Base-by-base conservation (phyloP, 2,888 invertebrate species). In the Ectropis crepuscularia region DNA sequence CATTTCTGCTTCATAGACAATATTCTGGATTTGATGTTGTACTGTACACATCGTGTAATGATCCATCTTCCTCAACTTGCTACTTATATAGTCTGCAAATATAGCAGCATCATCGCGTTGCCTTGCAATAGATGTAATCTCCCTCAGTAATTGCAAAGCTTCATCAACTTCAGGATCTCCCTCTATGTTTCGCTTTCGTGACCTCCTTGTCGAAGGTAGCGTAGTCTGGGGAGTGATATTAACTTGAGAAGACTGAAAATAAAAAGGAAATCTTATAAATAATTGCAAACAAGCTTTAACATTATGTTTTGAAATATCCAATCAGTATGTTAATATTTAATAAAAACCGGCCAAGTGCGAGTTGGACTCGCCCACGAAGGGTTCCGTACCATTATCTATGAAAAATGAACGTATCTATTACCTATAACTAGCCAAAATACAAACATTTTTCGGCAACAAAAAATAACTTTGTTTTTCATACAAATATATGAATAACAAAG, bases 61-160 rank as follows among this genome's bases (percentile, higher is more conserved):
- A 63, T 69, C 71, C 71, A 71, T 72, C 61, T 67, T 71, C 63
- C 69, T 64, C 65, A 69, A 62, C 68, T 72, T 71, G 65, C 68
- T 72, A 63, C 65, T 65, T 63, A 72, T 72, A 68, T 69, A 67
- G 65, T 71, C 70, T 67, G 68, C 71, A 62, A 72, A 72, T 68
- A 69, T 63, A 61, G 64, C 62, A 65, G 70, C 67, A 69, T 72
- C 72, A 66, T 70, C 67, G 64, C 72, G 70, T 65, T 69, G 67
- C 63, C 62, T 67, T 68, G 66, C 66, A 66, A 64, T 65, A 68
- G 68, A 68, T 65, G 64, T 63, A 63, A 65, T 67, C 60, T 69
- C 62, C 65, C 63, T 69, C 69, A 69, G 69, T 62, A 66, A 68
- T 61, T 68, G 65, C 65, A 68, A 61, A 68, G 67, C 65, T 68